Evolutionary conservation across 1,140 invertebrate species (phyloP).

Genomic region (Dreissena rostriformis): DNA sequence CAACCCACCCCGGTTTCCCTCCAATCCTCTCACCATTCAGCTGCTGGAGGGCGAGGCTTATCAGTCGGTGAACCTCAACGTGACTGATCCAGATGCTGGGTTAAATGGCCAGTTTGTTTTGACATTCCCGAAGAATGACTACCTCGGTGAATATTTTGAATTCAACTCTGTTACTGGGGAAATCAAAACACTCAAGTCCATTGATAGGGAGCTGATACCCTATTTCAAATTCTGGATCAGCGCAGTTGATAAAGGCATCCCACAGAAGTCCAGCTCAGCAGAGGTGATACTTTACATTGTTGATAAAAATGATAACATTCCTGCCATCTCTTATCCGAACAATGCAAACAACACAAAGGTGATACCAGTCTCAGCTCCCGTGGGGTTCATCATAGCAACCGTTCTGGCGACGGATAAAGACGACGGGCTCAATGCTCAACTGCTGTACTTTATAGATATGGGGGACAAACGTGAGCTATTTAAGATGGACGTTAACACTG

Average conservation of each 20-base stretch:
- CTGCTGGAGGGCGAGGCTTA: conserved; percentile 94
- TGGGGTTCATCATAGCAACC: conserved; percentile 65
- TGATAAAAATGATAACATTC: conserved; percentile 88
- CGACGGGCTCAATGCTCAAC: conserved; percentile 89
- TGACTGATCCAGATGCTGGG: conserved; percentile 80
- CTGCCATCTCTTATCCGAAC: conserved; percentile 80
- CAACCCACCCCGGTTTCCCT: conserved; percentile 80
- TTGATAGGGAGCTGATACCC: conserved; percentile 47
- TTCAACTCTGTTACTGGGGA: conserved; percentile 47
- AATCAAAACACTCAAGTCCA: conserved; percentile 44
- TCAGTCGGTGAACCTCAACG: conserved; percentile 90
- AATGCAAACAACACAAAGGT: conserved; percentile 68
- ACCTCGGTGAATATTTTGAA: conserved; percentile 49
- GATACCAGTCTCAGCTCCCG: conserved; percentile 60
- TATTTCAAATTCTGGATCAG: conserved; percentile 88
- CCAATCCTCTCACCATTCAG: conserved; percentile 82
- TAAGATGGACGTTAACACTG: conserved; percentile 67
- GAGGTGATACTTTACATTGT: conserved; percentile 90
- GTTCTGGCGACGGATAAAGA: conserved; percentile 69
- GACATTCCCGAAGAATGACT: conserved; percentile 50
- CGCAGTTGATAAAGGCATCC: conserved; percentile 95
- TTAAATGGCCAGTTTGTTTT: conserved; percentile 72
- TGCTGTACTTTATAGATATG: conserved; percentile 86
- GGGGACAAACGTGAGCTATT: conserved; percentile 69
- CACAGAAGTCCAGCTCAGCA: conserved; percentile 92